These are phyloP conservation scores for Acanthis flammea DNA, from an alignment of 2,797 vertebrate genomes.

Conservation along the genomic window DNA sequence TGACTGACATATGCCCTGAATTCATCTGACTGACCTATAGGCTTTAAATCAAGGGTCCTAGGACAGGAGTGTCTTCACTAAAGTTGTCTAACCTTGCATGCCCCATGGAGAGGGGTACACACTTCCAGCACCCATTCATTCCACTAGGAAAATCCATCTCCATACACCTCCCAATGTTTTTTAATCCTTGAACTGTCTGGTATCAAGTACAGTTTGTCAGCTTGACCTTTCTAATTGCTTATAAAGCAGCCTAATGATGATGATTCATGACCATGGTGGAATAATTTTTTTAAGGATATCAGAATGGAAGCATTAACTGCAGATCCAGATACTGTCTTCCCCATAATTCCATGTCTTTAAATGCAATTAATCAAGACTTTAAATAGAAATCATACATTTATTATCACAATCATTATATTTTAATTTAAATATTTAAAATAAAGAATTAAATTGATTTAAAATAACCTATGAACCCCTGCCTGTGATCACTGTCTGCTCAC, in stretches of 20 bases:
- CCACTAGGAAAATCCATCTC: not conserved
- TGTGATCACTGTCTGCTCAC: not conserved
- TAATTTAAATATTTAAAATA: not conserved
- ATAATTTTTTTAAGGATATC: not conserved
- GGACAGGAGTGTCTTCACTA: not conserved
- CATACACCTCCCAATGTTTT: not conserved
- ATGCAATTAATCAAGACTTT: not conserved
- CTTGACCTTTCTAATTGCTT: not conserved
- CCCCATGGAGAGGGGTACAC: not conserved
- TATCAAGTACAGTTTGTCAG: not conserved
- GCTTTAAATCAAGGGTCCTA: not conserved
- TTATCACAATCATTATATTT: not conserved
- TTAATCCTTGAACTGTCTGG: not conserved
- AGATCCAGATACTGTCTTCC: not conserved
- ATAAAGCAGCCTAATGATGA: not conserved
- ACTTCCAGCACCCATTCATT: not conserved
- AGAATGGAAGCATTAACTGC: not conserved
- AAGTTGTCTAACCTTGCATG: fast-evolving
- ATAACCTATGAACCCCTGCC: not conserved
- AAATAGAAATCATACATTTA: not conserved
- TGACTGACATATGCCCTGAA: not conserved
- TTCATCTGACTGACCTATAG: not conserved
- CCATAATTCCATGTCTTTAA: not conserved
- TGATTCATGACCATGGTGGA: not conserved
- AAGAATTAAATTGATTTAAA: not conserved